These are phyloP conservation scores for Icerya purchasi DNA, from an alignment of 2,888 invertebrate genomes.

Conservation along the genomic window DNA sequence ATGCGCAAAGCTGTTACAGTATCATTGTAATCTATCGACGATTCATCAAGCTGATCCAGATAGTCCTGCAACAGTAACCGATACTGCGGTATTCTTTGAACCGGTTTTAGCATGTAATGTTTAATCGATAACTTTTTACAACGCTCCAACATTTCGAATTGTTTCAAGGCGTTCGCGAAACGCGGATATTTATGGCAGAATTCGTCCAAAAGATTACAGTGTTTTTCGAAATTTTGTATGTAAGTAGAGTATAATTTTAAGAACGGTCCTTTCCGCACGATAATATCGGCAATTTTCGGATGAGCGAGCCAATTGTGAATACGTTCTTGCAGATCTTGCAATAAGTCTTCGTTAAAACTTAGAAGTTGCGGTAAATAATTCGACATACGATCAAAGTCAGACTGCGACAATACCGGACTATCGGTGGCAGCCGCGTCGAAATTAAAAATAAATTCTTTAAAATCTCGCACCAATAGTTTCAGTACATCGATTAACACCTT, in stretches of 20 bases:
- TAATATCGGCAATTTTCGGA: constrained; percentile 31
- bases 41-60: constrained; percentile 29
- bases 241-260: constrained; percentile 34
- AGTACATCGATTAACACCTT: constrained; percentile 32
- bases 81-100: constrained; percentile 44
- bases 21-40: constrained; percentile 34
- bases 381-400: constrained; percentile 29
- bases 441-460: constrained; percentile 25
- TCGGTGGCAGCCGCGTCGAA: constrained; percentile 4
- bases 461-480: constrained; percentile 30
- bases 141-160: constrained; percentile 28
- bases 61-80: constrained; percentile 38
- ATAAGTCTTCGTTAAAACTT: constrained; percentile 30
- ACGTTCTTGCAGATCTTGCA: constrained; percentile 29
- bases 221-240: constrained; percentile 32
- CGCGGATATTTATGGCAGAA: constrained; percentile 28
- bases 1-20: constrained; percentile 33
- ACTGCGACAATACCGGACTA: constrained; percentile 25
- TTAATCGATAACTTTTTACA: constrained; percentile 33
- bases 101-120: constrained; percentile 43
- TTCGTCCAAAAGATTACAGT: constrained; percentile 29
- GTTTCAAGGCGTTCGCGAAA: constrained; percentile 28
- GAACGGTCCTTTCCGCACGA: constrained; percentile 36
- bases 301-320: constrained; percentile 28
- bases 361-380: constrained; percentile 31